Evolutionary conservation across 2,797 vertebrate genomes (phyloP).

Genomic region (Mormyrus proboscirostris): DNA sequence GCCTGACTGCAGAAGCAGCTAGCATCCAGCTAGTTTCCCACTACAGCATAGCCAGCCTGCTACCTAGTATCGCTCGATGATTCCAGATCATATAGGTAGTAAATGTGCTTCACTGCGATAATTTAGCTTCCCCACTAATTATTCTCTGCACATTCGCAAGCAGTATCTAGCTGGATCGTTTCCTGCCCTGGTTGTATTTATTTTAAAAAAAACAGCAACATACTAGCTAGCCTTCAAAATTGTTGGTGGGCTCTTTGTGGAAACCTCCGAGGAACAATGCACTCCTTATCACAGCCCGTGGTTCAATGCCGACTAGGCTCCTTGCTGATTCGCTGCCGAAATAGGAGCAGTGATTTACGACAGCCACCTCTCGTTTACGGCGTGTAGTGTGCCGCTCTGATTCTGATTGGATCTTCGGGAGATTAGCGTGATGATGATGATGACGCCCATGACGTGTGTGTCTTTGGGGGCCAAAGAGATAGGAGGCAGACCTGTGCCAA

Average conservation of each 20-base stretch:
- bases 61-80: background rate
- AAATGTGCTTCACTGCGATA: background rate
- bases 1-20: background rate
- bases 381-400: background rate
- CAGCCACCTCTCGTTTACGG: background rate
- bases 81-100: background rate
- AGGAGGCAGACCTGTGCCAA: background rate
- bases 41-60: background rate
- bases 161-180: background rate
- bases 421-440: background rate
- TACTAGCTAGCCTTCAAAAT: background rate
- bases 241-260: background rate
- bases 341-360: constrained; percentile 1
- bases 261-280: background rate
- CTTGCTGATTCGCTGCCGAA: constrained; percentile 3
- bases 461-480: background rate
- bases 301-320: background rate
- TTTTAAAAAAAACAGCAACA: background rate
- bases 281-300: background rate
- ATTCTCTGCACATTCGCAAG: background rate
- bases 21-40: background rate
- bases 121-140: background rate
- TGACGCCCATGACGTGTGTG: background rate
- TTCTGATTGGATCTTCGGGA: background rate
- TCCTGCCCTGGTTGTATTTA: background rate